phyloP scores from a whole-genome alignment of 2,888 invertebrate species.

The Seira ritae region DNA sequence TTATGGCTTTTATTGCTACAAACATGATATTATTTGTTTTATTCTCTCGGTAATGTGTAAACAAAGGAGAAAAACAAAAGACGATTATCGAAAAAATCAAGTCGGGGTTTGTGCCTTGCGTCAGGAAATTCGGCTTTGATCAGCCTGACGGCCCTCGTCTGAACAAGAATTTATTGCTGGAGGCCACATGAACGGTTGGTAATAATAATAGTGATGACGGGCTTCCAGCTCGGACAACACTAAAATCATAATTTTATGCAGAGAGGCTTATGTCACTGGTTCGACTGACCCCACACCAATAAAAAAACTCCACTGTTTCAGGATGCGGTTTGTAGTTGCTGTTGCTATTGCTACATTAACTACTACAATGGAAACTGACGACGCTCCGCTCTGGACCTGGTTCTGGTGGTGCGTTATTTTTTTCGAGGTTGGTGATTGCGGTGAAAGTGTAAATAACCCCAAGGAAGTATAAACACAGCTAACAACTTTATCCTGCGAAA shows the following conservation, averaged over 20 bases:
- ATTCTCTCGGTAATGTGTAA: constrained; percentile 33
- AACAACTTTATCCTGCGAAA: constrained; percentile 9
- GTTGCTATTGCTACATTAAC: too few relatives aligned
- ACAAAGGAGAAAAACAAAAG: constrained; percentile 29
- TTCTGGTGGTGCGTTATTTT: background rate
- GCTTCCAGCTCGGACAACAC: constrained; percentile 22
- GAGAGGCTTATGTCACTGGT: constrained; percentile 1
- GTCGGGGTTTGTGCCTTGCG: constrained; percentile 22
- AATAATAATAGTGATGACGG: constrained; percentile 21
- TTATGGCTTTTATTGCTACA: constrained; percentile 42
- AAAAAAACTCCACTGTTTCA: background rate
- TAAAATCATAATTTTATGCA: constrained; percentile 49
- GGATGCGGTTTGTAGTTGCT: too few relatives aligned
- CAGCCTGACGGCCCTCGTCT: constrained; percentile 8
- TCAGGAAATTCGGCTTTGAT: constrained; percentile 45
- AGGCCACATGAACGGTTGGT: constrained; percentile 25
- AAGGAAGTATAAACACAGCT: constrained; percentile 26
- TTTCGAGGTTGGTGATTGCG: background rate
- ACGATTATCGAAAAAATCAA: constrained; percentile 22
- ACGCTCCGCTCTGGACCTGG: background rate
- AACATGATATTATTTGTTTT: constrained; percentile 45
- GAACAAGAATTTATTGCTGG: constrained; percentile 32
- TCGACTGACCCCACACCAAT: constrained; percentile 13
- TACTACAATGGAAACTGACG: background rate
- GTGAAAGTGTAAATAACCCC: constrained; percentile 43